These are phyloP conservation scores for Phengaris arion DNA, from an alignment of 2,888 invertebrate genomes.

Conservation along the genomic window DNA sequence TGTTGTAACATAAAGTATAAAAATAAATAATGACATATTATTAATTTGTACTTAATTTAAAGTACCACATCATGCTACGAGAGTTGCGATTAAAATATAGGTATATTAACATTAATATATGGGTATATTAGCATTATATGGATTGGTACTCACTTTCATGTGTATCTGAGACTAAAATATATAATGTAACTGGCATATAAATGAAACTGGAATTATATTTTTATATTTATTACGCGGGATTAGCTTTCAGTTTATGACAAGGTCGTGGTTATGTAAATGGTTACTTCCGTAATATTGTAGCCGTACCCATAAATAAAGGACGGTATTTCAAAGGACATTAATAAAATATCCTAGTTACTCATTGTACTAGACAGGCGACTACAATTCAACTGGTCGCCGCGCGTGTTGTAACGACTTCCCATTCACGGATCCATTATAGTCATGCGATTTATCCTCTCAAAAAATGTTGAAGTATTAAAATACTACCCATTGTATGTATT, in stretches of 20 bases:
- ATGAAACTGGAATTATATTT: conserved; percentile 10
- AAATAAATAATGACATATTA: too few species aligned
- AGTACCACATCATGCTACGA: too few species aligned
- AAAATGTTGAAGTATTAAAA: neutral
- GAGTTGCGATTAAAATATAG: too few species aligned
- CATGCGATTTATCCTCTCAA: neutral
- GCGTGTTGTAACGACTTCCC: conserved; percentile 49
- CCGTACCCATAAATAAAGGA: conserved; percentile 24
- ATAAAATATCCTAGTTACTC: conserved; percentile 30
- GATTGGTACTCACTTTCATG: neutral
- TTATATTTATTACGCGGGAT: conserved; percentile 1
- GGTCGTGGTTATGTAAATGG: conserved; percentile 15
- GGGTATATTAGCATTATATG: neutral
- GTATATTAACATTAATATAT: too few species aligned
- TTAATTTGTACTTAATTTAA: too few species aligned
- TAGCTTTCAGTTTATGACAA: conserved; percentile 6
- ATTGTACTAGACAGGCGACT: conserved; percentile 30
- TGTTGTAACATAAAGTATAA: too few species aligned
- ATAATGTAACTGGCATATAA: too few species aligned
- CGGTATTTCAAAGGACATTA: conserved; percentile 29
- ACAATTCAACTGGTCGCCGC: conserved; percentile 40
- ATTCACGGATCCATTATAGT: conserved; percentile 36
- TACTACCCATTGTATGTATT: too few species aligned
- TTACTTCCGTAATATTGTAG: conserved; percentile 17
- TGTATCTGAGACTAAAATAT: neutral